phyloP scores from a whole-genome alignment of 2,888 invertebrate species.

The Spisula subtruncata region DNA sequence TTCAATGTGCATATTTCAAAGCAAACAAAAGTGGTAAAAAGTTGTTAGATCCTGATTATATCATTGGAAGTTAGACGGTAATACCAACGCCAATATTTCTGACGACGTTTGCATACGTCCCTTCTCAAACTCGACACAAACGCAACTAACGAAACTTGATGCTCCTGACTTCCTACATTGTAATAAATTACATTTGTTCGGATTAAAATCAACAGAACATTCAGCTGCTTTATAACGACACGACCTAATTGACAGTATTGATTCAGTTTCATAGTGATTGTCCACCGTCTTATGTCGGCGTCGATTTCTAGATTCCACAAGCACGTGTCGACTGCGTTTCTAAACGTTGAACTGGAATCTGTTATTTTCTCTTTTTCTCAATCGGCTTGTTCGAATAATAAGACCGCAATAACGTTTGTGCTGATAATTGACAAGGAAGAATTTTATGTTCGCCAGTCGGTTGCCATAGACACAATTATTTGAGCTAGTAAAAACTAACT shows the following conservation, averaged over 20 bases:
- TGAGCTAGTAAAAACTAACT: constrained; percentile 4
- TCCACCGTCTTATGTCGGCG: neutral
- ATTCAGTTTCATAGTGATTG: neutral
- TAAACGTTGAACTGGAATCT: neutral
- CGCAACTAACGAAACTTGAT: neutral
- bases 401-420: neutral
- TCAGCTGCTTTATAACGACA: neutral
- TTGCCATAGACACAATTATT: constrained; percentile 6
- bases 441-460: neutral
- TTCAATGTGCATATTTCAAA: neutral
- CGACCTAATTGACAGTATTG: neutral
- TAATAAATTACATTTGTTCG: neutral
- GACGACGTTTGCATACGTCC: no score
- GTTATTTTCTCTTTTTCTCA: neutral
- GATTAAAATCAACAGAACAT: neutral
- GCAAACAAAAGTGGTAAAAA: no score
- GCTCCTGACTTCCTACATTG: neutral
- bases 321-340: neutral
- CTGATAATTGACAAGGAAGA: neutral
- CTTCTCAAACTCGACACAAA: neutral
- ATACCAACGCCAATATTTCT: no score
- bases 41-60: no score
- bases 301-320: constrained; percentile 3
- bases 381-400: neutral
- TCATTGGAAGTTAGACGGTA: no score